Base-by-base conservation (phyloP, 2,113 vertebrate species). In the Rhinoderma darwinii region DNA sequence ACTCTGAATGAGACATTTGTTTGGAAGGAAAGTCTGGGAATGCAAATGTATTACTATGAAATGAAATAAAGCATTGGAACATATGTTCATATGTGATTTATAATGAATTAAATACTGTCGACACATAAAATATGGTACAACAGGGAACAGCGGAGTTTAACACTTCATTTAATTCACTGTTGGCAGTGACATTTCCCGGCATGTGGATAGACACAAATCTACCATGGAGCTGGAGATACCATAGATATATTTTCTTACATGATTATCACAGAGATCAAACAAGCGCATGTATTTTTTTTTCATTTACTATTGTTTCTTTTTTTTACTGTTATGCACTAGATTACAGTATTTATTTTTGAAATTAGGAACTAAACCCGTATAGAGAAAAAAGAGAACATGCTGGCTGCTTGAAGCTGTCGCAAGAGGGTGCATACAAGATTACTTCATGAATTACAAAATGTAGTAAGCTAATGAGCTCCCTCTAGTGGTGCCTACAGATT, bases 21-120 rank as follows among this genome's bases (percentile, higher is more conserved):
- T 81, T 81, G 54, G 54, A 56, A 61, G 78, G 51, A 81, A 32
- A 61, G 54, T 59, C 51, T 81, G 51, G 78, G 54, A 61, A 61
- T 59, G 78, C 78, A 81, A 43, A 81, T 39, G 51, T 61, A 61
- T 61, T 37, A 15, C 78, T 81, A 61, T 41, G 78, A 81, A 56
- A 43, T 81, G 22, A 81, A 81, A 81, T 61, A 61, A 61, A 81
- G 78, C 78, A 61, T 61, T 37, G 54, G 54, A 81, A 81, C 78
- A 41, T 81, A 54, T 81, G 78, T 81, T 61, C 78, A 81, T 81
- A 37, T 25, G 78, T 56, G 78, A 81, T 81, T 61, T 61, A 61
- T 81, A 41, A 56, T 61, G 54, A 81, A 81, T 81, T 81, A 81
- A 61, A 54, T 61, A 39, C 61, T 81, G 78, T 25, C 77, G 35